A percentile compares a stretch with the other conserved stretches of the same genome.
Evolutionary conservation across 2,797 vertebrate species (phyloP).

Genomic region (Apogon talboti): DNA sequence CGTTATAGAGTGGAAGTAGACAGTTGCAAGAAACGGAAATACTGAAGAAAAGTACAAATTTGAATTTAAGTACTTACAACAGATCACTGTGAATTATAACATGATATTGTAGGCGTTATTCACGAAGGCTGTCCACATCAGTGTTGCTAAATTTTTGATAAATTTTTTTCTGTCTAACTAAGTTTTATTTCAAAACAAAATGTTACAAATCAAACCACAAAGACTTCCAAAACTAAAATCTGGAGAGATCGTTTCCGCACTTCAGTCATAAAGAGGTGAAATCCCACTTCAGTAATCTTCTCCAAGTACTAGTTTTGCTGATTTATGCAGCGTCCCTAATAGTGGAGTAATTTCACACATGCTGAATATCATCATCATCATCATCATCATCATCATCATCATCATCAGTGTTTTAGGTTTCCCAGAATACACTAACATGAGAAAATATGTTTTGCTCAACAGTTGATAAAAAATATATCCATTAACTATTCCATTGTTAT

Average conservation of each 20-base stretch:
- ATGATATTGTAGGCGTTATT: background rate
- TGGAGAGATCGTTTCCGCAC: slow-evolving; percentile 51
- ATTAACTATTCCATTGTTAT: too few species aligned
- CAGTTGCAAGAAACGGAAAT: too few species aligned
- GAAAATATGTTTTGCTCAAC: slow-evolving; percentile 6
- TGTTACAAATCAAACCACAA: slow-evolving; percentile 27
- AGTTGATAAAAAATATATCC: too few species aligned
- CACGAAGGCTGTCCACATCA: slow-evolving; percentile 31
- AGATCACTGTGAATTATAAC: slow-evolving; percentile 31
- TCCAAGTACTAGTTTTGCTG: slow-evolving; percentile 62
- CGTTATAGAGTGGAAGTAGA: too few species aligned
- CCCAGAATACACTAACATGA: slow-evolving; percentile 33
- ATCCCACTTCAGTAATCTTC: slow-evolving; percentile 58
- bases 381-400: slow-evolving; percentile 6
- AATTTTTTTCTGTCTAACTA: slow-evolving; percentile 17
- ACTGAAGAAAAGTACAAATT: too few species aligned
- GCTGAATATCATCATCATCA: slow-evolving; percentile 20
- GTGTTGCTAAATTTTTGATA: slow-evolving; percentile 35
- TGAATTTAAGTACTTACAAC: slow-evolving; percentile 6
- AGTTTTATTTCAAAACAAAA: slow-evolving; percentile 41
- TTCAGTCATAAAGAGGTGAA: slow-evolving; percentile 55
- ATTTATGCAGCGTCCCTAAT: slow-evolving; percentile 65
- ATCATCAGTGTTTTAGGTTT: slow-evolving; percentile 52
- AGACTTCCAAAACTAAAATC: slow-evolving; percentile 42
- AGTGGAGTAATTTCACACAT: slow-evolving; percentile 61